phyloP scores from a whole-genome alignment of 1,140 invertebrate species.

The Drosophila ogumai region DNA sequence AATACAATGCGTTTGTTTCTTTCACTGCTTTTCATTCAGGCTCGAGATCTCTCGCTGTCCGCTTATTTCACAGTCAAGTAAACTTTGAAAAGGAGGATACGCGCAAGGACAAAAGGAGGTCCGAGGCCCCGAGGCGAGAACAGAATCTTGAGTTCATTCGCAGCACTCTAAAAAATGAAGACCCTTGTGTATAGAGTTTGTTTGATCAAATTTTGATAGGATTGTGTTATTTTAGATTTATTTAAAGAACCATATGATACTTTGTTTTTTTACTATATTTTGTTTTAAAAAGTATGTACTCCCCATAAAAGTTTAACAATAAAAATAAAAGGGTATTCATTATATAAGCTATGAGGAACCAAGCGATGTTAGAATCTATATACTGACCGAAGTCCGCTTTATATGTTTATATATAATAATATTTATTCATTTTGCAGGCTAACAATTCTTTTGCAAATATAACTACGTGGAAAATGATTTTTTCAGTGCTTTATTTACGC shows the following conservation, averaged over 20 bases:
- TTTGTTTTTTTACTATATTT: no score
- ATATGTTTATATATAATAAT: no score
- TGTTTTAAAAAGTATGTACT: no score
- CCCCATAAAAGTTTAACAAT: no score
- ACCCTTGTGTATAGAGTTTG: not conserved
- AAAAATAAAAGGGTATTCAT: no score
- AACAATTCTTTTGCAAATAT: no score
- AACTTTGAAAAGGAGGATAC: constrained; percentile 65
- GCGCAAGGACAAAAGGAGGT: constrained; percentile 35
- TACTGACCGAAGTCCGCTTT: no score
- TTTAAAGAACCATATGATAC: no score
- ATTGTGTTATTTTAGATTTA: not conserved
- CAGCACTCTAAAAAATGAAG: constrained; percentile 6
- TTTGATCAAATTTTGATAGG: not conserved
- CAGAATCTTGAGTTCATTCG: constrained; percentile 29
- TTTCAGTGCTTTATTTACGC: constrained; percentile 34
- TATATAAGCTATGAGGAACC: no score
- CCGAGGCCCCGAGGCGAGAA: constrained; percentile 19
- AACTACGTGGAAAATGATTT: not conserved
- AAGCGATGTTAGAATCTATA: no score
- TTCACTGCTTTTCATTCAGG: constrained; percentile 41
- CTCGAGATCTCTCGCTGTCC: constrained; percentile 44
- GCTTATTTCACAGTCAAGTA: constrained; percentile 81
- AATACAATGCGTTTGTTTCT: constrained; percentile 70
- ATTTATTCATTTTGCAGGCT: no score